phyloP scores from a whole-genome alignment of 2,113 vertebrate species.

The Mastomys natalensis region DNA sequence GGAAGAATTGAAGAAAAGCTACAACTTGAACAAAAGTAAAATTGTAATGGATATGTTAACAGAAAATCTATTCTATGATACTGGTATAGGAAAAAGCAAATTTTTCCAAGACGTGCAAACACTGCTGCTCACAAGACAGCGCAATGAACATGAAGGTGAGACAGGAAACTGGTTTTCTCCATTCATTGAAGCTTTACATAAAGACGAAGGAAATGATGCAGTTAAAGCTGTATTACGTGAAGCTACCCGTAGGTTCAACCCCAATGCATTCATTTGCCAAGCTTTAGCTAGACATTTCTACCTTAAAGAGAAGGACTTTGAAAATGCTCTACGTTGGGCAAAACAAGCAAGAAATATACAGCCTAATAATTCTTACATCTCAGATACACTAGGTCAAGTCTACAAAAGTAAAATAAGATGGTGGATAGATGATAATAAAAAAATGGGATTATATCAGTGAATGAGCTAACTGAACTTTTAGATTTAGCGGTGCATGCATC shows the following conservation, averaged over 20 bases:
- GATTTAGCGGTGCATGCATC: slow-evolving; percentile 85
- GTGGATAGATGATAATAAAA: slow-evolving; percentile 75
- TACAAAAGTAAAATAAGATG: slow-evolving; percentile 89
- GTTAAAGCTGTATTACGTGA: slow-evolving; percentile 83
- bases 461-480: slow-evolving; percentile 80
- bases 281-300: slow-evolving; percentile 90
- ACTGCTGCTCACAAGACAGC: slow-evolving; percentile 88
- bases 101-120: slow-evolving; percentile 85
- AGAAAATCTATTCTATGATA: slow-evolving; percentile 86
- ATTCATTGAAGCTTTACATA: slow-evolving; percentile 88
- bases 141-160: slow-evolving; percentile 81
- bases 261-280: slow-evolving; percentile 88
- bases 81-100: slow-evolving; percentile 86
- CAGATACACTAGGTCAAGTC: slow-evolving; percentile 91
- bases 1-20: slow-evolving; percentile 85
- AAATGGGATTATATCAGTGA: slow-evolving; percentile 72
- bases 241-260: slow-evolving; percentile 84
- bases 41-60: slow-evolving; percentile 85
- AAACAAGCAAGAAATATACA: slow-evolving; percentile 84
- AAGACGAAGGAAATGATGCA: slow-evolving; percentile 81
- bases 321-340: slow-evolving; percentile 84
- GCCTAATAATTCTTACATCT: slow-evolving; percentile 88
- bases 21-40: slow-evolving; percentile 84
- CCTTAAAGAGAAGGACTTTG: slow-evolving; percentile 88
- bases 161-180: slow-evolving; percentile 89